A percentile compares a stretch with the other conserved stretches of the same genome.
Conservation (phyloP, 2,888 invertebrate genomes). For the Eurytoma californica region DNA sequence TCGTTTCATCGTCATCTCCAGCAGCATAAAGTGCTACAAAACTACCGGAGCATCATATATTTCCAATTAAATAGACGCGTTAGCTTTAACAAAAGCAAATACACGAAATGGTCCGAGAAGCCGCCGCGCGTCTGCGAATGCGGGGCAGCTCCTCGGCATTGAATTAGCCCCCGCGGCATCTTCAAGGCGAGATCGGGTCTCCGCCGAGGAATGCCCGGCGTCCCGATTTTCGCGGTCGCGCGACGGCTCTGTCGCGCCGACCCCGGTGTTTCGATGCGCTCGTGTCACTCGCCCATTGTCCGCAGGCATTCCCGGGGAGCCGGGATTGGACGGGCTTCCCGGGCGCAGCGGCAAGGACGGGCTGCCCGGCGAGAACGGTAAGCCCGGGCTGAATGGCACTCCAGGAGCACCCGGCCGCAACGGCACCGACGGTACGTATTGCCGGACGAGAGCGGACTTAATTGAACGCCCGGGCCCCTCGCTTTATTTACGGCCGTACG, state of each 20-base stretch:
- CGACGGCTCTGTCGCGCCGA: neutral
- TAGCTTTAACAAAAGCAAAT: too few relatives aligned
- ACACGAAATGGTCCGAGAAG: too few relatives aligned
- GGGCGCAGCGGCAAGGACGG: slow-evolving; percentile 91
- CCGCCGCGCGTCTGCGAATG: too few relatives aligned
- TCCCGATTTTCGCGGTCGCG: slow-evolving; percentile 23
- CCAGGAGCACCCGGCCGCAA: slow-evolving; percentile 83
- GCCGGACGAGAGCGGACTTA: slow-evolving; percentile 1
- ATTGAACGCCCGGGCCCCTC: slow-evolving; percentile 27
- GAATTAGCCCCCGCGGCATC: too few relatives aligned
- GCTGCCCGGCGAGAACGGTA: slow-evolving; percentile 82
- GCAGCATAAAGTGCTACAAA: too few relatives aligned
- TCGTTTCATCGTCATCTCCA: too few relatives aligned
- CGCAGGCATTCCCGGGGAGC: slow-evolving; percentile 86
- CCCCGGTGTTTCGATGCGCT: slow-evolving; percentile 8
- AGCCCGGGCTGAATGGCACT: slow-evolving; percentile 83
- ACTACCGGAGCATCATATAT: too few relatives aligned
- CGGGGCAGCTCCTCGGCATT: too few relatives aligned
- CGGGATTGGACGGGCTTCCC: slow-evolving; percentile 90
- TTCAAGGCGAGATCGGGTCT: too few relatives aligned
- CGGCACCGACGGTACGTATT: slow-evolving; percentile 80
- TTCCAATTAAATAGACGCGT: too few relatives aligned
- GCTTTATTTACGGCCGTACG: slow-evolving; percentile 11
- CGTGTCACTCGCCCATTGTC: slow-evolving; percentile 40
- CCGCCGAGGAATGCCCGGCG: slow-evolving; percentile 6